These are phyloP conservation scores for Sitophilus oryzae DNA, from an alignment of 1,140 invertebrate genomes.

Conservation along the genomic window DNA sequence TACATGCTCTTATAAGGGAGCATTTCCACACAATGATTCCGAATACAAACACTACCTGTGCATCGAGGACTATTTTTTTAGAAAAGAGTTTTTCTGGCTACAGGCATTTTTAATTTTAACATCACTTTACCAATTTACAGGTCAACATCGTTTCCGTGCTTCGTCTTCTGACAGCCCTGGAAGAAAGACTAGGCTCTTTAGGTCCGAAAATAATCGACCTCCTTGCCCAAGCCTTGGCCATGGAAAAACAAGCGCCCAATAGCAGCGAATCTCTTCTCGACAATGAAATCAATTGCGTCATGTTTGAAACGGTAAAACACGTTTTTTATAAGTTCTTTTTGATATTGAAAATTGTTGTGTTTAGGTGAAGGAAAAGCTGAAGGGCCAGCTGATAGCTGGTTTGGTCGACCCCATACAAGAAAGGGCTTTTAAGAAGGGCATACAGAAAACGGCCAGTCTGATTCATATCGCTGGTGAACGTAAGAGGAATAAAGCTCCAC, in stretches of 20 bases:
- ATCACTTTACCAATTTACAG: no score
- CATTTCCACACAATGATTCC: no score
- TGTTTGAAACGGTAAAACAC: constrained; percentile 63
- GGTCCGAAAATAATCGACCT: constrained; percentile 70
- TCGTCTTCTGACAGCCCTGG: constrained; percentile 68
- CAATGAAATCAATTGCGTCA: constrained; percentile 62
- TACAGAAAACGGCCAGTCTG: constrained; percentile 61
- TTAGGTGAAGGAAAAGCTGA: constrained; percentile 69
- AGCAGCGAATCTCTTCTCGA: constrained; percentile 66
- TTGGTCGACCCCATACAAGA: constrained; percentile 61
- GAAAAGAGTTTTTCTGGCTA: neutral
- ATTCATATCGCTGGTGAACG: constrained; percentile 56
- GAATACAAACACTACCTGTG: no score
- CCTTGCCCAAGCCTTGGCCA: constrained; percentile 63
- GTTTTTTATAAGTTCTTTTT: neutral
- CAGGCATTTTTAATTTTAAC: no score
- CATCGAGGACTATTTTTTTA: neutral
- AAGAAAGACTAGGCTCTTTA: constrained; percentile 71
- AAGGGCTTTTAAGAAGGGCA: constrained; percentile 54
- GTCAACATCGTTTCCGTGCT: constrained; percentile 64
- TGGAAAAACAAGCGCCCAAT: constrained; percentile 69
- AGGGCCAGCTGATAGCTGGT: constrained; percentile 71
- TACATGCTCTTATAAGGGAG: no score
- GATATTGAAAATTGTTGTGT: neutral
- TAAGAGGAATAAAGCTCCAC: constrained; percentile 41